phyloP scores from a whole-genome alignment of 23 tunicate species.

The Corella eumyota region DNA sequence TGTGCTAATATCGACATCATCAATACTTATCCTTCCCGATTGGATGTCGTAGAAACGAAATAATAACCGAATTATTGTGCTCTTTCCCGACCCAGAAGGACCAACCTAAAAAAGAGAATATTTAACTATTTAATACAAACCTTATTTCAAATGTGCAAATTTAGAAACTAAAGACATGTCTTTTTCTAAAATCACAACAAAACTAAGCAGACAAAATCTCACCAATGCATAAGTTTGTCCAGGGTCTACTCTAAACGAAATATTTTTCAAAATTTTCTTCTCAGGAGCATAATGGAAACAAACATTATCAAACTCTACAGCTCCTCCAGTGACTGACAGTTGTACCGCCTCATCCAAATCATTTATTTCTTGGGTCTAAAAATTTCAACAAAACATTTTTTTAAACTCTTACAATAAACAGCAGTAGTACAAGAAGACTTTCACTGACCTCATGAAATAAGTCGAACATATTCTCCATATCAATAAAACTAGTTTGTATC shows the following conservation, averaged over 20 bases:
- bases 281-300: conserved; percentile 76
- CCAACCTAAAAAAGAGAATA: conserved; percentile 48
- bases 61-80: conserved; percentile 85
- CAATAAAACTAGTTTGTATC: conserved; percentile 88
- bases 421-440: too few relatives aligned
- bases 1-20: conserved; percentile 57
- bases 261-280: conserved; percentile 55
- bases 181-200: not conserved
- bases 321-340: conserved; percentile 28
- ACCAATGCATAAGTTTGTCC: conserved; percentile 92
- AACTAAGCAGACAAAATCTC: not conserved
- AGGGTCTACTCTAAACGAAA: conserved; percentile 65
- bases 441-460: conserved; percentile 90
- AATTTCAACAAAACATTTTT: too few relatives aligned
- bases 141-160: not conserved
- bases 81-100: conserved; percentile 90
- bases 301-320: conserved; percentile 71
- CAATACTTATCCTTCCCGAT: conserved; percentile 61
- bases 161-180: not conserved
- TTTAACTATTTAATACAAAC: not conserved
- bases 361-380: conserved; percentile 58
- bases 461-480: conserved; percentile 98
- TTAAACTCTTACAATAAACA: too few relatives aligned
- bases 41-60: conserved; percentile 84
- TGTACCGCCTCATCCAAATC: conserved; percentile 52